Evolutionary conservation across 2,888 invertebrate species (phyloP).

Genomic region (Nomada lathburiana): DNA sequence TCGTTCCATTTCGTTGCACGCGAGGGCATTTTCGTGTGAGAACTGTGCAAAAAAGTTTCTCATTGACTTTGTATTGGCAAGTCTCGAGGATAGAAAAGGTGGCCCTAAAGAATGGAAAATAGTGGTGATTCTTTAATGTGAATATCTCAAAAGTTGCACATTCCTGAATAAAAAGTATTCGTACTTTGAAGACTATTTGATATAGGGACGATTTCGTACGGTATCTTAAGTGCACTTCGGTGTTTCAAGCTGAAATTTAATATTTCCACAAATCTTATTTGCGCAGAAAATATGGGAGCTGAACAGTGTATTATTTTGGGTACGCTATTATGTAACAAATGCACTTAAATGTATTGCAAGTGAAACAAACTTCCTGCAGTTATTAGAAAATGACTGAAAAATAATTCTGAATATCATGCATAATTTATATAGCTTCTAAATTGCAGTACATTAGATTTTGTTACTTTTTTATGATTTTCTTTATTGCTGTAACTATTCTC

Average conservation of each 20-base stretch:
- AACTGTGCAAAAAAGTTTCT: not conserved
- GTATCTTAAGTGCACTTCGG: not conserved
- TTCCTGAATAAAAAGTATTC: not conserved
- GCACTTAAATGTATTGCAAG: too few species aligned
- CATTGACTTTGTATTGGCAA: not conserved
- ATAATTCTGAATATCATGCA: too few species aligned
- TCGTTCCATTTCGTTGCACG: not conserved
- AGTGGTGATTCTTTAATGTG: not conserved
- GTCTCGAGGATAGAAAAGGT: not conserved
- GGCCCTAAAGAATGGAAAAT: too few species aligned
- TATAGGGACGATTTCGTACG: not conserved
- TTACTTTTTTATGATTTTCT: too few species aligned
- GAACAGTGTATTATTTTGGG: not conserved
- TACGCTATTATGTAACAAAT: not conserved
- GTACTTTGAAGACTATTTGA: slow-evolving; percentile 1
- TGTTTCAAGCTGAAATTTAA: not conserved
- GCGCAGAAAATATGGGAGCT: not conserved
- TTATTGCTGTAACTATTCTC: not conserved
- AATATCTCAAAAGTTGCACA: not conserved
- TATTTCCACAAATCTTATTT: not conserved
- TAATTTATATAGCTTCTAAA: too few species aligned
- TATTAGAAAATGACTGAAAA: too few species aligned
- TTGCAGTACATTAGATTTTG: too few species aligned
- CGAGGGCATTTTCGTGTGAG: not conserved
- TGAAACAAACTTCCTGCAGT: too few species aligned